Percentiles rank a stretch among this genome's conserved stretches.
Evolutionary conservation across 2,113 vertebrate genomes (phyloP).

Genomic region (Aspidoscelis tigris): DNA sequence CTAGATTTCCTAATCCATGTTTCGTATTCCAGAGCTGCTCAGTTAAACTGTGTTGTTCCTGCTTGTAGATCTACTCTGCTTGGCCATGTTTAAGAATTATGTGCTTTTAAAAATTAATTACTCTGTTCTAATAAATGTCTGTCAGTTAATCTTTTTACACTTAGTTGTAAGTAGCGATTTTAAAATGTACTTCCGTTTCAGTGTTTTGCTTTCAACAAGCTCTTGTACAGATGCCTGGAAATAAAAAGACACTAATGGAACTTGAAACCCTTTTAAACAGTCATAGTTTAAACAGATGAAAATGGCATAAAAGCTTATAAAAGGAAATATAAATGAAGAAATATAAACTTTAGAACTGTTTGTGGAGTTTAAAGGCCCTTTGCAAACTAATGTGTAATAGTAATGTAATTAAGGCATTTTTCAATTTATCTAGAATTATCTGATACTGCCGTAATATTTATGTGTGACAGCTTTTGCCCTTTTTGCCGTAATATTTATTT

Average conservation of each 20-base stretch:
- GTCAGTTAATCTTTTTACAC: constrained; percentile 33
- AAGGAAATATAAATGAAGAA: constrained; percentile 21
- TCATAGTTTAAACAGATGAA: constrained; percentile 35
- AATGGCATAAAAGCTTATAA: constrained; percentile 45
- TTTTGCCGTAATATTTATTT: background rate
- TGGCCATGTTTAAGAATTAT: constrained; percentile 38
- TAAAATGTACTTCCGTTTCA: constrained; percentile 26
- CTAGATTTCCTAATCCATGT: constrained; percentile 58
- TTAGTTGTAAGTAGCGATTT: constrained; percentile 27
- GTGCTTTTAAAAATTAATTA: constrained; percentile 31
- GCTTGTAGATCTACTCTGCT: constrained; percentile 18
- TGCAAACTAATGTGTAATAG: constrained; percentile 2
- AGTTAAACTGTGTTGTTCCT: constrained; percentile 52
- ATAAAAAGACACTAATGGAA: constrained; percentile 33
- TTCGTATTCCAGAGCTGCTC: constrained; percentile 43
- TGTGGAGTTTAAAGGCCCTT: constrained; percentile 26
- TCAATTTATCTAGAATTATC: constrained; percentile 24
- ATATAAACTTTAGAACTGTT: constrained; percentile 25
- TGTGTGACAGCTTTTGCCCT: constrained; percentile 4
- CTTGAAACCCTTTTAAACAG: constrained; percentile 44
- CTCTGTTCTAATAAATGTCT: constrained; percentile 33
- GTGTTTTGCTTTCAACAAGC: constrained; percentile 43
- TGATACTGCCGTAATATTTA: constrained; percentile 37
- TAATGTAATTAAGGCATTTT: constrained; percentile 25
- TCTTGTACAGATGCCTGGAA: constrained; percentile 23